A percentile compares a stretch with the other conserved stretches of the same genome.
Conservation (phyloP, 1,140 invertebrate genomes). For the Trissolcus basalis region DNA sequence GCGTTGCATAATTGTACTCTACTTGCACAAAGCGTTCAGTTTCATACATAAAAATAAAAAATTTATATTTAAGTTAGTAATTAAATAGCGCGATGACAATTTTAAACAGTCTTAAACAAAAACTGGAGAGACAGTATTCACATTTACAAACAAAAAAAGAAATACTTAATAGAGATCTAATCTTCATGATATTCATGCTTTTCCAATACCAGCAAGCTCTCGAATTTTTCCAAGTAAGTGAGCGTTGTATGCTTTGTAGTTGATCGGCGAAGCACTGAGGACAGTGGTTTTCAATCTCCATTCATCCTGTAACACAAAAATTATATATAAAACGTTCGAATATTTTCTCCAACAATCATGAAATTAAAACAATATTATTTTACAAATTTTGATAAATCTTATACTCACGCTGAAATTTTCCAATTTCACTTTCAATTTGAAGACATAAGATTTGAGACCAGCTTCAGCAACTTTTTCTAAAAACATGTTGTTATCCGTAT, state of each 20-base stretch:
- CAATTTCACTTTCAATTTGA: constrained; percentile 89
- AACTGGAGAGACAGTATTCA: too few species aligned
- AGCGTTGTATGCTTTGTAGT: constrained; percentile 85
- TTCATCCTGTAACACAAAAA: constrained; percentile 83
- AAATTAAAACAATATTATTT: too few species aligned
- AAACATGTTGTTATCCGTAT: constrained; percentile 79
- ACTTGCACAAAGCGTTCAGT: too few species aligned
- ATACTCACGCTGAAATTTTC: constrained; percentile 92
- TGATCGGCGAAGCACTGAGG: constrained; percentile 81
- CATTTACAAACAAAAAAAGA: too few species aligned
- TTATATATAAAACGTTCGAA: too few species aligned
- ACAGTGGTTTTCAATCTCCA: constrained; percentile 86
- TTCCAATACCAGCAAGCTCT: constrained; percentile 77
- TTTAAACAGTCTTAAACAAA: too few species aligned
- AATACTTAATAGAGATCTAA: too few species aligned
- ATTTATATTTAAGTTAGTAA: too few species aligned
- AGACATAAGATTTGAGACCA: constrained; percentile 87
- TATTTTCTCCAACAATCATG: too few species aligned
- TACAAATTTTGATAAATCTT: constrained; percentile 3
- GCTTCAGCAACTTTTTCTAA: constrained; percentile 82
- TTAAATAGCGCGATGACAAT: too few species aligned
- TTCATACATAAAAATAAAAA: too few species aligned
- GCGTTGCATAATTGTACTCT: too few species aligned
- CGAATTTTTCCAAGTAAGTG: constrained; percentile 83
- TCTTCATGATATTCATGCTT: constrained; percentile 24